phyloP scores from a whole-genome alignment of 1,140 invertebrate genomes.

The Heliconius melpomene region DNA sequence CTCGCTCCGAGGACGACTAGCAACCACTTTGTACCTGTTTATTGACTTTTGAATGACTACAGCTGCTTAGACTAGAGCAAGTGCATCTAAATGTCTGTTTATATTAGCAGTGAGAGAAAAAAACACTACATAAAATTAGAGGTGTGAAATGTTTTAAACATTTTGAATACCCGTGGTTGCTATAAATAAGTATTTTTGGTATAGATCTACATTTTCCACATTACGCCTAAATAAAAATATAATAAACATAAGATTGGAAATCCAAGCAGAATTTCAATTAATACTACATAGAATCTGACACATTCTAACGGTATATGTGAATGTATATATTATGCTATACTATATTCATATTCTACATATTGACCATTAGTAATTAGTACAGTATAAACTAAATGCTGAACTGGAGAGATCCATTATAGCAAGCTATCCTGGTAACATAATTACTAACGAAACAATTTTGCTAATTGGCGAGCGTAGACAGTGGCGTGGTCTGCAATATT shows the following conservation, averaged over 20 bases:
- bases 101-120: not conserved
- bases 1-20: not conserved
- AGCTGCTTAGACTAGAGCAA: not conserved
- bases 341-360: not conserved
- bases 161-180: too few species aligned
- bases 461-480: slow-evolving; percentile 18
- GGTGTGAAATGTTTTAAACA: too few species aligned
- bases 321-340: too few species aligned
- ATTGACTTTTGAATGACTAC: slow-evolving; percentile 8
- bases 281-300: too few species aligned
- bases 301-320: too few species aligned
- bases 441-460: slow-evolving; percentile 21
- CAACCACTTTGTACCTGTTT: not conserved
- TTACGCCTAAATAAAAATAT: too few species aligned
- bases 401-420: slow-evolving; percentile 14
- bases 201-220: too few species aligned
- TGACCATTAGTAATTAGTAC: slow-evolving; percentile 10
- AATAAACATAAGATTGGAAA: too few species aligned
- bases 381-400: slow-evolving; percentile 2
- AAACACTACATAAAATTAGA: too few species aligned
- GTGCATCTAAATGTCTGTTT: not conserved
- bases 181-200: too few species aligned
- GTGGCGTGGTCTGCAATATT: slow-evolving; percentile 9
- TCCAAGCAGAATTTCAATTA: too few species aligned
- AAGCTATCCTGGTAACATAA: not conserved